Conservation (phyloP, 1,140 invertebrate species). For the Zophobas atratus region DNA sequence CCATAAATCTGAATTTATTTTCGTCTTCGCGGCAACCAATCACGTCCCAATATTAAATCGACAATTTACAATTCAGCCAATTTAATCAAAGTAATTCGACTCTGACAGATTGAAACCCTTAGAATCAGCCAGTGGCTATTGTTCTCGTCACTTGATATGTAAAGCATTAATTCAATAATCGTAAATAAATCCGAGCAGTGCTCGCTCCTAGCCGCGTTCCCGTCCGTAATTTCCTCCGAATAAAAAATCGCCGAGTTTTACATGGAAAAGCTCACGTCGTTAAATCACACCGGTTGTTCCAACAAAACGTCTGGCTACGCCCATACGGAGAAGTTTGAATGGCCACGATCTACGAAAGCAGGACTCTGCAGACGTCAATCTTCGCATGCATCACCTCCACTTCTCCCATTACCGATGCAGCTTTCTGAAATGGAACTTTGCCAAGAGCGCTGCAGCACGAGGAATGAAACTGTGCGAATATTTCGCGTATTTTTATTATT, state of each 20-base stretch:
- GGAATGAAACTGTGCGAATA: conserved; percentile 58
- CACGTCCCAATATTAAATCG: background rate
- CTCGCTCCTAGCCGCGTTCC: too few relatives aligned
- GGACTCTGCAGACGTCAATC: conserved; percentile 25
- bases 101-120: background rate
- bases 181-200: background rate
- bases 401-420: conserved; percentile 36
- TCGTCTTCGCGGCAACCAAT: background rate
- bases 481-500: conserved; percentile 59
- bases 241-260: background rate
- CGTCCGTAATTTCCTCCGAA: background rate
- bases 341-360: conserved; percentile 17
- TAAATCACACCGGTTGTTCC: background rate
- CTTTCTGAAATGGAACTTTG: conserved; percentile 53
- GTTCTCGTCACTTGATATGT: background rate
- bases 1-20: conserved; percentile 17
- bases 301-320: background rate
- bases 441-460: conserved; percentile 47
- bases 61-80: background rate
- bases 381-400: conserved; percentile 17
- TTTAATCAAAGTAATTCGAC: conserved; percentile 1
- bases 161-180: background rate
- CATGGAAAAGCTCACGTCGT: background rate
- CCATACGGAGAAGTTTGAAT: background rate
- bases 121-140: background rate